A percentile compares a stretch with the other conserved stretches of the same genome.
These are phyloP conservation scores for Pocillopora grandis DNA, from an alignment of 92 coral and sea anemone genomes.

Conservation along the genomic window DNA sequence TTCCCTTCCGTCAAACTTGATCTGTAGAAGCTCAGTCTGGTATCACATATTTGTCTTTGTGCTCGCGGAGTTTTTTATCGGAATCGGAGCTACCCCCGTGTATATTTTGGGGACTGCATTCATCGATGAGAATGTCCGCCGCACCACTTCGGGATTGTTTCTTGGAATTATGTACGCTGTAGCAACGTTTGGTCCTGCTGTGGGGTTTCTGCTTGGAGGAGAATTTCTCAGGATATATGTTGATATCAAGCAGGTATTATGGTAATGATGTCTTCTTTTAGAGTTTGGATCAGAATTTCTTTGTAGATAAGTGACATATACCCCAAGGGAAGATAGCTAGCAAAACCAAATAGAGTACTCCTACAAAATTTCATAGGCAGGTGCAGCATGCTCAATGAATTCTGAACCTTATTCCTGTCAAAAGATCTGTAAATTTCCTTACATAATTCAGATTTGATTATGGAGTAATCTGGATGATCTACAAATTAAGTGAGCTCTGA, in stretches of 20 bases:
- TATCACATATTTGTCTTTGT: constrained; percentile 85
- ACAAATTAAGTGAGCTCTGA: no score
- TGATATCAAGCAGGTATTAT: constrained; percentile 79
- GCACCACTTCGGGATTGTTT: constrained; percentile 79
- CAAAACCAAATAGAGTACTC: no score
- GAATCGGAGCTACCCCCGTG: constrained; percentile 97
- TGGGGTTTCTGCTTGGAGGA: constrained; percentile 90
- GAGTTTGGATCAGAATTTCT: neutral
- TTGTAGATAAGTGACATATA: no score
- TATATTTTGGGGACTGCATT: constrained; percentile 86
- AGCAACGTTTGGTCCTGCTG: constrained; percentile 88
- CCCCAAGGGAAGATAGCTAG: no score
- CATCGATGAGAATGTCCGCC: constrained; percentile 91
- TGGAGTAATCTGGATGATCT: no score
- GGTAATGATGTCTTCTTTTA: neutral
- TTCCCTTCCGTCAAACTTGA: constrained; percentile 29
- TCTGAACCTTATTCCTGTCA: no score
- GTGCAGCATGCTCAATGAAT: no score
- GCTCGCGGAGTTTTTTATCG: constrained; percentile 88
- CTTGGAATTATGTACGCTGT: constrained; percentile 91
- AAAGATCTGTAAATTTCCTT: no score
- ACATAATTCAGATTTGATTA: no score
- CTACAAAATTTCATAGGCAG: no score
- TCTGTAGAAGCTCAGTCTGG: constrained; percentile 81
- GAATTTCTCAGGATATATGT: constrained; percentile 79